A percentile compares a stretch with the other conserved stretches of the same genome.
Evolutionary conservation across 2,888 invertebrate species (phyloP).

Genomic region (Dicranocentrus wangi): DNA sequence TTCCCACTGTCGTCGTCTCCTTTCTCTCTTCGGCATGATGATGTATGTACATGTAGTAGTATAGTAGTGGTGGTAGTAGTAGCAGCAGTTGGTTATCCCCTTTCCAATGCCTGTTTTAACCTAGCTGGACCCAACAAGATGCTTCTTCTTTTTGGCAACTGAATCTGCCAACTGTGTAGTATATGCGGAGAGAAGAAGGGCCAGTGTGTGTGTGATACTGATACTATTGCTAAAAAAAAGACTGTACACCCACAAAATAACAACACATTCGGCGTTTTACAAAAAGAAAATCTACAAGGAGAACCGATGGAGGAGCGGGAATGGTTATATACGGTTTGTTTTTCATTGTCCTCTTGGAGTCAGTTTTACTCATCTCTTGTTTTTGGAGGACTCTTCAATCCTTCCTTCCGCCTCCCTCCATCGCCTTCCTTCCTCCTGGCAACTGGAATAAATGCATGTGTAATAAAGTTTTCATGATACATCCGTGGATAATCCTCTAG

Average conservation of each 20-base stretch:
- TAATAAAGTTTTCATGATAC: conserved; percentile 57
- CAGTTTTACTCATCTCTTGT: conserved; percentile 33
- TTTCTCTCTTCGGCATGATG: neutral
- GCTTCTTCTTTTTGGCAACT: conserved; percentile 56
- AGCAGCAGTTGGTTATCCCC: conserved; percentile 49
- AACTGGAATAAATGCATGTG: conserved; percentile 51
- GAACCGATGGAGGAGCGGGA: neutral
- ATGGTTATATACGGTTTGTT: conserved; percentile 13
- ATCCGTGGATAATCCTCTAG: conserved; percentile 46
- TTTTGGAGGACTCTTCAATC: conserved; percentile 40
- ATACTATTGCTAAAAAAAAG: neutral
- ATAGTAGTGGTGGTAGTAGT: neutral
- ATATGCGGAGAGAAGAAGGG: neutral
- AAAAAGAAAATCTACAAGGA: conserved; percentile 24
- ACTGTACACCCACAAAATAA: conserved; percentile 19
- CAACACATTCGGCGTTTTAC: conserved; percentile 35
- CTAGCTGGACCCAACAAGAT: conserved; percentile 59
- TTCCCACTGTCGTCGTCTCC: neutral
- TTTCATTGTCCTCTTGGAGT: conserved; percentile 46
- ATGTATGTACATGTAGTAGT: neutral
- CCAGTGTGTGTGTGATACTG: neutral
- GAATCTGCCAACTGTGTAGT: conserved; percentile 42
- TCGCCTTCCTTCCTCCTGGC: conserved; percentile 42
- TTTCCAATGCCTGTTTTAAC: conserved; percentile 22
- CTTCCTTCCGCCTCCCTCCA: conserved; percentile 30